Evolutionary conservation across 2,888 invertebrate species (phyloP).

Genomic region (Melanotus villosus): DNA sequence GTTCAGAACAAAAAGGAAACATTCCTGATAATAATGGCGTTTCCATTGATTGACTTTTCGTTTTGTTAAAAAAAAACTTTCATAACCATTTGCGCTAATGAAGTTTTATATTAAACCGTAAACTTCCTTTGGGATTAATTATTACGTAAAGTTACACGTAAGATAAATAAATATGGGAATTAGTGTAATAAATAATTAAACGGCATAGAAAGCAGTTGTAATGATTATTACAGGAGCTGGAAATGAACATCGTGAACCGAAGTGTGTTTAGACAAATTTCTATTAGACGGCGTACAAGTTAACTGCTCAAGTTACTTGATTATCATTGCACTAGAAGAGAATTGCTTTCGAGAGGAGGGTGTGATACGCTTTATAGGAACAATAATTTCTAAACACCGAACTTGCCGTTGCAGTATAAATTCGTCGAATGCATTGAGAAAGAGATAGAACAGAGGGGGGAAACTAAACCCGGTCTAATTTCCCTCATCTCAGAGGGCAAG

Average conservation of each 20-base stretch:
- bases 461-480: conserved; percentile 30
- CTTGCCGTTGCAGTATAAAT: conserved; percentile 11
- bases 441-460: not conserved
- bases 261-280: conserved; percentile 11
- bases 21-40: too few species aligned
- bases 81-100: too few species aligned
- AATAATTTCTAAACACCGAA: conserved; percentile 16
- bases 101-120: too few species aligned
- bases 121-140: too few species aligned
- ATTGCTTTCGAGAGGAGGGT: conserved; percentile 15
- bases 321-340: conserved; percentile 15
- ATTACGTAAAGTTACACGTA: too few species aligned
- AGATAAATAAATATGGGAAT: too few species aligned
- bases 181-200: too few species aligned
- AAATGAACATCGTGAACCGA: not conserved
- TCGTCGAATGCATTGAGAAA: conserved; percentile 19
- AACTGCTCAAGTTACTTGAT: conserved; percentile 15
- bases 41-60: too few species aligned
- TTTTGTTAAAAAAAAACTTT: too few species aligned
- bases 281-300: conserved; percentile 10
- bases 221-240: conserved; percentile 11
- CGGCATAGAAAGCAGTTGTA: too few species aligned
- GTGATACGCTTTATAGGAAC: conserved; percentile 18
- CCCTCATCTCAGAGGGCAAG: conserved; percentile 30
- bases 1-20: too few species aligned